Evolutionary conservation across 2,888 invertebrate genomes (phyloP), one percentile per base, ranked within the genome.

Genomic region (Portevinia maculata): DNA sequence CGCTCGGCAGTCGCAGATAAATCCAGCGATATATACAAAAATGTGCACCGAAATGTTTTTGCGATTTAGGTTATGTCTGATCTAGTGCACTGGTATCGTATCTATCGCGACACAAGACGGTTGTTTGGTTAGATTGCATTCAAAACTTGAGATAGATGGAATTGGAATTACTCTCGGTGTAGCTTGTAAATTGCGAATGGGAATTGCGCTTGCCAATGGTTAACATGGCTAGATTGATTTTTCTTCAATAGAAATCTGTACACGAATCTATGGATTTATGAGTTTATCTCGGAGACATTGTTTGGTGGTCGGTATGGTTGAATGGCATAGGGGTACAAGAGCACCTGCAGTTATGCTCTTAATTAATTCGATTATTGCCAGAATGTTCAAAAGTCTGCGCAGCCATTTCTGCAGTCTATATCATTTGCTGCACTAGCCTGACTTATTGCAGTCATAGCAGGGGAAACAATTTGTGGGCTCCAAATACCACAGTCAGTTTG

Each of bases 61-160:
- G 78, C 55, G 59, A 81, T 76, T 76, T 57, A 65, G 76, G 81
- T 75, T 81, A 75, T 64, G 75, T 79, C 46, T 67, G 73, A 53
- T 62, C 69, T 8, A 69, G 44, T 69, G 13, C 39, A 34, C 41
- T 64, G 44, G 55, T 71, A 73, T 19, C 5, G 13, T 44, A 44
- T 19, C 55, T 57, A 15, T 19, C 28, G 62, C 34, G 62, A 62
- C 32, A 65, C 41, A 30, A 32, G 28, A 6, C 30, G 34, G 13
- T 15, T 21, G 34, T 39, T 24, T 59, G 55, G 28, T 34, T 21
- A 50, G 64, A 64, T 78, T 41, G 28, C 30, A 46, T 13, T 52
- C 11, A 53, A 67, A 64, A 37, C 62, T 64, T 64, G 46, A 69
- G 75, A 81, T 70, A 60, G 48, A 55, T 76, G 34, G 59, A 59